Conservation (phyloP, 1,140 invertebrate species). For the Penaeus indicus region DNA sequence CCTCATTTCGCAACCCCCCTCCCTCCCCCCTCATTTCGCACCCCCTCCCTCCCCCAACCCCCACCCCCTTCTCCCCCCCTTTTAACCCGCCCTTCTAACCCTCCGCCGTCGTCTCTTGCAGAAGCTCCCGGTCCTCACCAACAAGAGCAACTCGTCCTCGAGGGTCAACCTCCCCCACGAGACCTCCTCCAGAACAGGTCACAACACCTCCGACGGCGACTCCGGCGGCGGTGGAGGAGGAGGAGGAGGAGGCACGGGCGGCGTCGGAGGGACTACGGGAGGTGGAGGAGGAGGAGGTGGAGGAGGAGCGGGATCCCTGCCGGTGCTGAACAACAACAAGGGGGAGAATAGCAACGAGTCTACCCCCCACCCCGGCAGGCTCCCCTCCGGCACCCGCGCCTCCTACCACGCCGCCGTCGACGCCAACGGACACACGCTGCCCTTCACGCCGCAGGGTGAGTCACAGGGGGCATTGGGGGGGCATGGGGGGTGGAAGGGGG, state of each 20-base stretch:
- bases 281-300: slow-evolving; percentile 1
- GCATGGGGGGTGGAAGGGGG: neutral
- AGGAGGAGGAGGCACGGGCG: slow-evolving; percentile 30
- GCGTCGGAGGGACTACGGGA: neutral
- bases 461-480: neutral
- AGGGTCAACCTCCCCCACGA: slow-evolving; percentile 56
- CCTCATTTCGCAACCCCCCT: neutral
- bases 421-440: slow-evolving; percentile 34
- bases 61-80: neutral
- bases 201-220: neutral
- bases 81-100: neutral
- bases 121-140: slow-evolving; percentile 63
- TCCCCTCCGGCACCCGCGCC: slow-evolving; percentile 24
- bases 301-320: slow-evolving; percentile 47
- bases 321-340: slow-evolving; percentile 56
- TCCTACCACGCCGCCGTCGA: neutral
- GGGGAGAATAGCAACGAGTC: slow-evolving; percentile 39
- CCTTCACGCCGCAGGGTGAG: slow-evolving; percentile 47
- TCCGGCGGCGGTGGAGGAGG: neutral
- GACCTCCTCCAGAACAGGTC: slow-evolving; percentile 38
- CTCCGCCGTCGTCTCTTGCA: slow-evolving; percentile 13
- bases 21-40: neutral
- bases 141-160: slow-evolving; percentile 61
- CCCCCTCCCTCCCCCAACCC: neutral
- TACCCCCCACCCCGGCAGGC: neutral